Evolutionary conservation across 2,888 invertebrate species (phyloP).

Genomic region (Sinelater perroti): DNA sequence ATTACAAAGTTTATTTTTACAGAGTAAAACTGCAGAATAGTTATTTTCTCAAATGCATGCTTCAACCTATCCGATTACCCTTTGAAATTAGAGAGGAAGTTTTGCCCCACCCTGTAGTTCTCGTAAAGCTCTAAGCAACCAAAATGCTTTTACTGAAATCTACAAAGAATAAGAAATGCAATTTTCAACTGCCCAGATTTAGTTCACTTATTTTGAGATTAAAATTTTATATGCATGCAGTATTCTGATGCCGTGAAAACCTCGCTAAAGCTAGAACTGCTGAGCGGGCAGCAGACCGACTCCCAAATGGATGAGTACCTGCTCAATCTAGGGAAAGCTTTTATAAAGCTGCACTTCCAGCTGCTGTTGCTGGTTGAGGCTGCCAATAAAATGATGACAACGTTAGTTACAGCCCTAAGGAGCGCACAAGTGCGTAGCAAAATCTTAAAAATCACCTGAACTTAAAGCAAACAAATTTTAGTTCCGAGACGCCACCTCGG

Average conservation of each 20-base stretch:
- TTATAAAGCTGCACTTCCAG: constrained; percentile 94
- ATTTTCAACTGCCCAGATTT: no score
- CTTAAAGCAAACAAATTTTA: no score
- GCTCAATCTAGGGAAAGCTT: constrained; percentile 82
- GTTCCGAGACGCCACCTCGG: constrained; percentile 71
- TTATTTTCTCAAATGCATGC: no score
- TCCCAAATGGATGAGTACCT: constrained; percentile 75
- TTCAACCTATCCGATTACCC: no score
- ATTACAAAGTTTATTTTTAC: no score
- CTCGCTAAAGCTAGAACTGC: constrained; percentile 77
- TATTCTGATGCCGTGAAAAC: constrained; percentile 85
- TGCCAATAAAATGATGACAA: constrained; percentile 82
- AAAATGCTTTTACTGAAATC: background rate
- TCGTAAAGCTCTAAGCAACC: no score
- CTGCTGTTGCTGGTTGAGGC: constrained; percentile 87
- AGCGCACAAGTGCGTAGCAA: constrained; percentile 69
- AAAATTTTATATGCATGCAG: no score
- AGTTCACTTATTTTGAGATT: no score
- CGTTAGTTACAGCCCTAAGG: constrained; percentile 68
- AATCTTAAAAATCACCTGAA: background rate
- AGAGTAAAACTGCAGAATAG: no score
- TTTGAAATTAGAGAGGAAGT: no score
- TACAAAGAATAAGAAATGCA: no score
- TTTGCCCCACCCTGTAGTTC: no score
- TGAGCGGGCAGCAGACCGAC: constrained; percentile 68